These are phyloP conservation scores for Streblospio benedicti DNA, from an alignment of 1,140 invertebrate genomes.

Conservation along the genomic window DNA sequence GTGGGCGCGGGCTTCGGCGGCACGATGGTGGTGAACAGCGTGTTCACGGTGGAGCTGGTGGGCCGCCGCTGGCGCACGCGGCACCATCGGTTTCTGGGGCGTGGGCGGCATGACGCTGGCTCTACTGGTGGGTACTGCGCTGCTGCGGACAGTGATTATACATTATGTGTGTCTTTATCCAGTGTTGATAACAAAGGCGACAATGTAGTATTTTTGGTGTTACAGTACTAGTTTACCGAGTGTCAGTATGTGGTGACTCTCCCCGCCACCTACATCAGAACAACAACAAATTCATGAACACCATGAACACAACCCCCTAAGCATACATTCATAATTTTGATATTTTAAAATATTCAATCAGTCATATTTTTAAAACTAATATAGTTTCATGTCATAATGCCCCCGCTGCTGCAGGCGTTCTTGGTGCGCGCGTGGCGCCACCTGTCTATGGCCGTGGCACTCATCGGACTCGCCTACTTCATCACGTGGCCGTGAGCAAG, in stretches of 20 bases:
- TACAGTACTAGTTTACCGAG: background rate
- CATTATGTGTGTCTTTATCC: background rate
- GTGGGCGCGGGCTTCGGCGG: background rate
- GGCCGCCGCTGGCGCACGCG: conserved; percentile 63
- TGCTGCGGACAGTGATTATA: background rate
- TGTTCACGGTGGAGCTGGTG: conserved; percentile 64
- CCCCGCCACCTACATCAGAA: background rate
- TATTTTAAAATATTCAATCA: background rate
- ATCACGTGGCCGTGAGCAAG: background rate
- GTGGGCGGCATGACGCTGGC: conserved; percentile 65
- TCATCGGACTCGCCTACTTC: background rate
- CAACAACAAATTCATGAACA: background rate
- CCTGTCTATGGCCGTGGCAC: background rate
- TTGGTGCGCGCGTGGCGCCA: background rate
- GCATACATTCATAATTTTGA: background rate
- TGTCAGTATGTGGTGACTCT: background rate
- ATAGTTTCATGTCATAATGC: too few relatives aligned
- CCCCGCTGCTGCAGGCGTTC: background rate
- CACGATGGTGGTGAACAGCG: conserved; percentile 37
- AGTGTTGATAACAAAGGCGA: background rate
- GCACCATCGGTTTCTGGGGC: conserved; percentile 64
- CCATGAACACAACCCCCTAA: background rate
- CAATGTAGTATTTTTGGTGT: background rate
- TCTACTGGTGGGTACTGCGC: conserved; percentile 54
- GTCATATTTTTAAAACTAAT: too few relatives aligned